Evolutionary conservation across 2,797 vertebrate species (phyloP), one percentile per base, ranked within the genome.

Genomic region (Hyperoplus lanceolatus): DNA sequence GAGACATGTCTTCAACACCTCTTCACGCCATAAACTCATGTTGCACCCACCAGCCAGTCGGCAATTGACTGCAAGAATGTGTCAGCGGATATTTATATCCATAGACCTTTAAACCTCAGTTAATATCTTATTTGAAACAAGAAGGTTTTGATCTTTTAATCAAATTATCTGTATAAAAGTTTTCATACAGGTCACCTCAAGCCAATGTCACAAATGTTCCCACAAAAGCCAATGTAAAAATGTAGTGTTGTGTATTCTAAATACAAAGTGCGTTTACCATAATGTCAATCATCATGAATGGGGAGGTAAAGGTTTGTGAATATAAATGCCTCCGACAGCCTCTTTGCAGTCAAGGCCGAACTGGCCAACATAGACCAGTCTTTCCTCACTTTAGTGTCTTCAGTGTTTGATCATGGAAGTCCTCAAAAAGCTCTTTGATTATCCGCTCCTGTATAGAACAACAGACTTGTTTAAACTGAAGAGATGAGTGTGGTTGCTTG

Each of bases 1-100:
- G 69, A 90, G 67, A 91, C 81, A 64, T 83, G 70, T 91, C 89
- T 90, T 78, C 81, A 79, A 80, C 87, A 88, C 86, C 75, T 83
- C 49, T 66, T 84, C 83, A 89, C 83, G 68, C 79, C 79, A 85
- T 92, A 56, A 69, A 74, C 75, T 66, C 81, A 88, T 91, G 90
- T 94, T 90, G 91, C 93, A 93, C 81, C 88, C 46, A 80, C 72
- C 55, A 80, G 64, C 82, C 64, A 13, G 75, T 69, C 50, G 41
- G 77, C 63, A 53, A 43, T 66, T 75, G 80, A 80, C 78, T 84
- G 77, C 72, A 80, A 83, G 68, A 78, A 67, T 75, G 75, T 83
- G 73, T 57, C 49, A 16, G 84, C 79, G 77, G 70, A 70, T 60
- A 60, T 92, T 86, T 78, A 68, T 78, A 68, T 82, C 88, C 82